Conservation (phyloP, 2,888 invertebrate species). For the Morpho achilles region DNA sequence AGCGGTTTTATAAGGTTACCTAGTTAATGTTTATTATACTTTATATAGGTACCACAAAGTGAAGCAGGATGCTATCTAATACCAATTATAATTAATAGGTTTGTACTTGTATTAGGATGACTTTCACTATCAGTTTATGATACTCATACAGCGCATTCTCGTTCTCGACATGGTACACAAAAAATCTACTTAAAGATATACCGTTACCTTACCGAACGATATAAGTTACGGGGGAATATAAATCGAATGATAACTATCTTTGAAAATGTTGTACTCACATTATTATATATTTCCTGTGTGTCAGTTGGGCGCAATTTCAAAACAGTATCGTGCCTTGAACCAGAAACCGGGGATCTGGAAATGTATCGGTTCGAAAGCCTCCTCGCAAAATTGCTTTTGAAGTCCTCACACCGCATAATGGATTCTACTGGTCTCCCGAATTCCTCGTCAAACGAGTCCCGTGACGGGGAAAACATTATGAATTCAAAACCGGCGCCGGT, state of each 20-base stretch:
- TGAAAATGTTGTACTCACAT: conserved; percentile 45
- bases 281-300: conserved; percentile 37
- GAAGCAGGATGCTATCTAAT: neutral
- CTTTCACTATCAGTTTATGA: conserved; percentile 3
- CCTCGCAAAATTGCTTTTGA: conserved; percentile 72
- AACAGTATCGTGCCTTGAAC: conserved; percentile 42
- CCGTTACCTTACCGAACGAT: conserved; percentile 3
- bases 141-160: conserved; percentile 6
- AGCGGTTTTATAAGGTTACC: too few relatives aligned
- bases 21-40: too few relatives aligned
- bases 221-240: too few relatives aligned
- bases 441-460: conserved; percentile 48
- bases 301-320: conserved; percentile 44
- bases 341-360: conserved; percentile 44
- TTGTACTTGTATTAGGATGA: neutral
- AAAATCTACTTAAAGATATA: conserved; percentile 9
- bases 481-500: conserved; percentile 38
- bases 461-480: conserved; percentile 51
- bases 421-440: conserved; percentile 67
- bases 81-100: neutral
- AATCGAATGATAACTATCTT: too few relatives aligned
- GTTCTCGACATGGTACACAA: conserved; percentile 1
- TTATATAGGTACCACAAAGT: too few relatives aligned
- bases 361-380: conserved; percentile 67
- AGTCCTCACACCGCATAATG: conserved; percentile 71